Conservation (phyloP, 1,140 invertebrate species). For the Nixonia krombeini region DNA sequence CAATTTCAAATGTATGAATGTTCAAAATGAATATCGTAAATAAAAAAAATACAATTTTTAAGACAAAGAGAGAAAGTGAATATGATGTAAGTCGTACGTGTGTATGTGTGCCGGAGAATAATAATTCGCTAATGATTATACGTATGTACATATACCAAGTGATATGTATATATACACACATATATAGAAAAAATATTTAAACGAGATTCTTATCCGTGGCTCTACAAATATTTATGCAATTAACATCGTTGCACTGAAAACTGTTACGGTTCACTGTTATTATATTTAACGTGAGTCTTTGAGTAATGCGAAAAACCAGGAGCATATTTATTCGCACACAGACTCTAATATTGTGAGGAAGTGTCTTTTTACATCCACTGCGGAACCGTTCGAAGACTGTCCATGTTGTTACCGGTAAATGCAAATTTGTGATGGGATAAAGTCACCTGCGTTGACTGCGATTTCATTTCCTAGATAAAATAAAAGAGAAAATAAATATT, state of each 20-base stretch:
- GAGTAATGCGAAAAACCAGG: neutral
- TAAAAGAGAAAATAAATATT: slow-evolving; percentile 35
- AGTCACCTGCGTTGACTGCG: slow-evolving; percentile 26
- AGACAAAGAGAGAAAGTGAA: no score
- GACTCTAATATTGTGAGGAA: slow-evolving; percentile 15
- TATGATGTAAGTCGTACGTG: no score
- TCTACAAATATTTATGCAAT: slow-evolving; percentile 23
- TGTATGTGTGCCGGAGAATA: no score
- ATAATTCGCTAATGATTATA: no score
- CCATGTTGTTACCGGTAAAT: slow-evolving; percentile 6
- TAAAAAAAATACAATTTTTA: no score
- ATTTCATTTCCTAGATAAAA: slow-evolving; percentile 35
- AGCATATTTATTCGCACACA: slow-evolving; percentile 10
- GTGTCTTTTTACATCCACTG: slow-evolving; percentile 35
- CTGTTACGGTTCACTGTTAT: slow-evolving; percentile 11
- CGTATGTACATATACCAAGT: no score
- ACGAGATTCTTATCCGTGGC: slow-evolving; percentile 46
- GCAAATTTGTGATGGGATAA: no score
- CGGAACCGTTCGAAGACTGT: slow-evolving; percentile 19
- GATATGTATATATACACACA: no score
- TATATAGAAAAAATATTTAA: slow-evolving; percentile 28
- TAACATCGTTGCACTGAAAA: slow-evolving; percentile 20
- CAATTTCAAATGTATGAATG: no score
- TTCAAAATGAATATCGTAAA: no score
- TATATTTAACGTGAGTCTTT: neutral